Evolutionary conservation across 2,113 vertebrate genomes (phyloP).

Genomic region (Hippocampus guttulatus): DNA sequence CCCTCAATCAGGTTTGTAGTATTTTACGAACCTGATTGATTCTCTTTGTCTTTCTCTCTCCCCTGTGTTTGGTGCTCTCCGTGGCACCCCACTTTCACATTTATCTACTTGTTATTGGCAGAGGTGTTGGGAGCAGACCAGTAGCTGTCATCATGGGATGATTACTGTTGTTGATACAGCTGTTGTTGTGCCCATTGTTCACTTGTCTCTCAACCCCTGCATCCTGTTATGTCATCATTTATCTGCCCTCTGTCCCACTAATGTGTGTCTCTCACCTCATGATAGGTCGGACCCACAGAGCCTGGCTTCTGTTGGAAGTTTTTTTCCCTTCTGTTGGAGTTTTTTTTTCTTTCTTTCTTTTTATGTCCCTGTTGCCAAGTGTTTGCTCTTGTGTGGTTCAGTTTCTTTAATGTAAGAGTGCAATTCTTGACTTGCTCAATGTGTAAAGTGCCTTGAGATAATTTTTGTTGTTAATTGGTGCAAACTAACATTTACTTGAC

Average conservation of each 20-base stretch:
- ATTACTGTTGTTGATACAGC: background rate
- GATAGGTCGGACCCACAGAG: background rate
- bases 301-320: background rate
- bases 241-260: background rate
- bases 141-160: background rate
- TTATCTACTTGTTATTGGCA: background rate
- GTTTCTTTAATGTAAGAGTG: too few species aligned
- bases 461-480: background rate
- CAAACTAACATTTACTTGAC: background rate
- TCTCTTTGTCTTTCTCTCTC: background rate
- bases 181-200: background rate
- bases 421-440: background rate
- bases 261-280: background rate
- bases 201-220: background rate
- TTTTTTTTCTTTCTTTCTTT: too few species aligned
- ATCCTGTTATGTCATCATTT: background rate
- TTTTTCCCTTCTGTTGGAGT: background rate
- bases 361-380: too few species aligned
- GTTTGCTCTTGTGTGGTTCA: too few species aligned
- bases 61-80: background rate
- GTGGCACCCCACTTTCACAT: background rate
- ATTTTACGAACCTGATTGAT: background rate
- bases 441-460: background rate
- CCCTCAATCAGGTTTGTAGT: too few species aligned
- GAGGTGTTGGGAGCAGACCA: background rate